Base-by-base conservation (phyloP, 2,888 invertebrate genomes). In the Campopleginae sp. region DNA sequence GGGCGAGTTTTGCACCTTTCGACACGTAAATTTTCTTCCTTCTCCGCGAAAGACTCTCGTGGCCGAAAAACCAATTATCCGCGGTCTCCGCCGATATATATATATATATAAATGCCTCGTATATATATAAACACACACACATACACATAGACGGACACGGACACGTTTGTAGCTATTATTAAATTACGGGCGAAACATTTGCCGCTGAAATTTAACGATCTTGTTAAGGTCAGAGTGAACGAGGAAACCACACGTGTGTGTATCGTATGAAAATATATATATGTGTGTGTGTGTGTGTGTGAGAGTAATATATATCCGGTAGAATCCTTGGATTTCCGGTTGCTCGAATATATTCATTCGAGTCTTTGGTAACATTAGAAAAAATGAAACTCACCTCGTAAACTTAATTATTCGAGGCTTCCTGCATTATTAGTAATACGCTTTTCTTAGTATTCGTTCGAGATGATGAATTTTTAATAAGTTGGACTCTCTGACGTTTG, bases 31-130 rank as follows among this genome's bases (percentile, higher is more conserved):
- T 82, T 74, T 76, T 81, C 48, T 70, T 74, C 75, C 44, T 27
- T 33, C 42, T 33, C 46, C 54, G 58, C 27, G 68, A 68, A 42
- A 81, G 31, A 44, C 46, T 63, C 70, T 44, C 65, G 27, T 58
- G 77, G 65, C 75, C 80, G 72, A 80, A 79, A 80, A 80, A 83
- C 79, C 83, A 80, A 80, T 79, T 80, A 80, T 75, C 80, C 68
- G 17, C 42, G 68, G 68, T 38, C 66, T 51, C 42, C 65, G n/a
- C 12, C 54, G 42, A 33, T 44, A 44, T 4, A 68, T 27, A 46
- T 46, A 46, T 23, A 48, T 14, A 68, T 7, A 3, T 3, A 44
- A 17, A 14, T n/a, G n/a, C n/a, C n/a, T n/a, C 38, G 10, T 0
- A 38, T 23, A 38, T 0, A 65, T 23, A 33, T n/a, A 38, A 5